Percentiles rank a stretch among this genome's conserved stretches.
Conservation (phyloP, 2,113 vertebrate genomes). For the Chaenocephalus aceratus region DNA sequence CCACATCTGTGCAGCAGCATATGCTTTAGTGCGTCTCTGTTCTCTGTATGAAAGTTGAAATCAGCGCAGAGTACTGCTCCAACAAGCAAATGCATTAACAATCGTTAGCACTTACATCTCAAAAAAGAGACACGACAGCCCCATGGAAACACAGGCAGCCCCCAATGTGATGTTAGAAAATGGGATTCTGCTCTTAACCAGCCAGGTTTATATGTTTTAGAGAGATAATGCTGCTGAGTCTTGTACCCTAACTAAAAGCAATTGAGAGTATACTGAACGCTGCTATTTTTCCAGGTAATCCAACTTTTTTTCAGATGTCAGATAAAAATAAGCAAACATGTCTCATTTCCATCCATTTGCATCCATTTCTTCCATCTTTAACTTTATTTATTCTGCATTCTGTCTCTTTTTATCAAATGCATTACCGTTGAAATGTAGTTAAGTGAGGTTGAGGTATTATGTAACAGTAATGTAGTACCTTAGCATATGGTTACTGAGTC, state of each 20-base stretch:
- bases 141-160: constrained; percentile 8
- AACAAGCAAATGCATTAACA: constrained; percentile 22
- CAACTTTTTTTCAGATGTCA: not conserved
- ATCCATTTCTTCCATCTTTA: too few relatives aligned
- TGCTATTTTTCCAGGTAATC: constrained; percentile 7
- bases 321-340: not conserved
- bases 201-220: constrained; percentile 29
- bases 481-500: too few relatives aligned
- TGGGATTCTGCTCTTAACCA: constrained; percentile 8
- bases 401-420: too few relatives aligned
- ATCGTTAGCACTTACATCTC: constrained; percentile 19
- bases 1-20: constrained; percentile 12
- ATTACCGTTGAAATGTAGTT: too few relatives aligned
- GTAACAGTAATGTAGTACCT: too few relatives aligned
- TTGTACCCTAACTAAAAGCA: constrained; percentile 28
- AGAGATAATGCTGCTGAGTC: constrained; percentile 30
- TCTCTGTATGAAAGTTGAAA: constrained; percentile 2
- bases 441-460: too few relatives aligned
- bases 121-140: not conserved
- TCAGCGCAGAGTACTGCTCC: not conserved
- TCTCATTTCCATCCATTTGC: not conserved
- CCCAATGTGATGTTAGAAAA: constrained; percentile 18
- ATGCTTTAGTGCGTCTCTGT: not conserved
- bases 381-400: too few relatives aligned
- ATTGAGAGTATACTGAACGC: constrained; percentile 3